phyloP scores from a whole-genome alignment of 2,113 vertebrate genomes.

The Chloroceryle aenea region DNA sequence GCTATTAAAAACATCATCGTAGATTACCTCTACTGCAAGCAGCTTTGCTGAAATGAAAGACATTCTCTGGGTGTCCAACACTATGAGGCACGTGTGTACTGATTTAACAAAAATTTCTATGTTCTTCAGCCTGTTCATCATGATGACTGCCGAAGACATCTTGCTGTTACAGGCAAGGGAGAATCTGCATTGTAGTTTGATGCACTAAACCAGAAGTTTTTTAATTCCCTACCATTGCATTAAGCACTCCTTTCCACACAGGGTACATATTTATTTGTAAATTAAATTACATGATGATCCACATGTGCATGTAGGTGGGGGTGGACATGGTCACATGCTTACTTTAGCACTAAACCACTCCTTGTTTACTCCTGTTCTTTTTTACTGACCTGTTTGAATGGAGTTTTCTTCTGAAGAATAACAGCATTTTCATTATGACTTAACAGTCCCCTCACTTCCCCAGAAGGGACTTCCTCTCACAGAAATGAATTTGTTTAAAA shows the following conservation, averaged over 20 bases:
- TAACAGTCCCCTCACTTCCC: background rate
- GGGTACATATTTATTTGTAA: background rate
- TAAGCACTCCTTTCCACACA: background rate
- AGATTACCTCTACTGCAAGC: background rate
- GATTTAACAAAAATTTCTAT: background rate
- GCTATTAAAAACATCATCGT: background rate
- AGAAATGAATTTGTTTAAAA: background rate
- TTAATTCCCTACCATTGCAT: background rate
- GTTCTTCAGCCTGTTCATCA: background rate
- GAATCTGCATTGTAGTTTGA: background rate
- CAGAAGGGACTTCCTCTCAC: background rate
- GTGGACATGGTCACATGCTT: background rate
- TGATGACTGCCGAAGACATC: background rate
- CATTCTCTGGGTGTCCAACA: background rate
- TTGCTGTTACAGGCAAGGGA: background rate
- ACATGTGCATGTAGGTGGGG: accelerated
- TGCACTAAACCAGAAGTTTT: background rate
- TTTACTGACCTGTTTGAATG: background rate
- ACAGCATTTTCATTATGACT: background rate
- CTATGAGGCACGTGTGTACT: background rate
- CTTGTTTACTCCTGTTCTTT: background rate
- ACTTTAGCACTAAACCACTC: background rate
- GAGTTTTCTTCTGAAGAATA: background rate
- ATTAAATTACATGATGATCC: background rate
- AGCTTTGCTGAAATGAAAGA: constrained; percentile 2